phyloP scores from a whole-genome alignment of 2,888 invertebrate species.

The Anagyrus pseudococci region DNA sequence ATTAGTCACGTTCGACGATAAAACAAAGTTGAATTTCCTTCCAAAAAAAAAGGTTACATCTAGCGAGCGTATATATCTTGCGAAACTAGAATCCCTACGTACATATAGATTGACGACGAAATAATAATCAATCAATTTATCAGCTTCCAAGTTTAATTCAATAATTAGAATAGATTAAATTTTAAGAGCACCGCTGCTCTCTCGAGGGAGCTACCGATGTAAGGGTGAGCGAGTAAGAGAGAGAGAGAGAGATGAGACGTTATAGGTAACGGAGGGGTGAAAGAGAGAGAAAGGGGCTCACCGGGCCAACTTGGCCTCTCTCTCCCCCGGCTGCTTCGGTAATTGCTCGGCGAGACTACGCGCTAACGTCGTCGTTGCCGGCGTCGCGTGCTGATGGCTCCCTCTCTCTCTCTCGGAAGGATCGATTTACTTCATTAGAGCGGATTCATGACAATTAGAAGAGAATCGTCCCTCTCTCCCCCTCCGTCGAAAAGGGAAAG shows the following conservation, averaged over 20 bases:
- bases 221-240: neutral
- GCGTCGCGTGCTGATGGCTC: constrained; percentile 28
- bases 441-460: constrained; percentile 42
- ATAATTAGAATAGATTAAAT: constrained; percentile 33
- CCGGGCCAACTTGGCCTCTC: constrained; percentile 19
- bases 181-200: constrained; percentile 20
- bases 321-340: constrained; percentile 10
- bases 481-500: neutral
- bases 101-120: neutral
- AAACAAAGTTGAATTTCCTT: too few relatives aligned
- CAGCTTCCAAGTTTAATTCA: constrained; percentile 13
- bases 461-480: constrained; percentile 39
- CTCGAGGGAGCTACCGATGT: too few relatives aligned
- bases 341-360: constrained; percentile 28
- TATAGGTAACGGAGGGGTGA: too few relatives aligned
- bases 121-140: constrained; percentile 24
- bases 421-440: constrained; percentile 44
- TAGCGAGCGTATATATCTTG: too few relatives aligned
- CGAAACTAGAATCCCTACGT: too few relatives aligned
- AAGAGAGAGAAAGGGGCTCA: neutral
- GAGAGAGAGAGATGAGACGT: neutral
- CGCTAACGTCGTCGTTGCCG: constrained; percentile 24
- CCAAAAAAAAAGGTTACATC: too few relatives aligned
- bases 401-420: too few relatives aligned
- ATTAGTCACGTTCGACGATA: too few relatives aligned